Evolutionary conservation across 2,797 vertebrate genomes (phyloP).

Genomic region (Karalla daura): DNA sequence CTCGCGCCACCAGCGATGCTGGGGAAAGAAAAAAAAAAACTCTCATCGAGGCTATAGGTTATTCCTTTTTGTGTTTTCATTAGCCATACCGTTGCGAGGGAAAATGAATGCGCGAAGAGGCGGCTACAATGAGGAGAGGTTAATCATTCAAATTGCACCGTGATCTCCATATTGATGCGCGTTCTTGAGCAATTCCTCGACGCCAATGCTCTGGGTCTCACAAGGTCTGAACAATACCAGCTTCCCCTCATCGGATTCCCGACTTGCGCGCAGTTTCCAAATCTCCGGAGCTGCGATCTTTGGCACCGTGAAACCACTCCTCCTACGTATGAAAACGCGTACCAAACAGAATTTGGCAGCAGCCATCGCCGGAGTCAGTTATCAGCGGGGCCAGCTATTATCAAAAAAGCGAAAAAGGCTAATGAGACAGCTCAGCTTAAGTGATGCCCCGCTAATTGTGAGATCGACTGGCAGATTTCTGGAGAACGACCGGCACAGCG

Average conservation of each 20-base stretch:
- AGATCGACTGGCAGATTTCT: no score
- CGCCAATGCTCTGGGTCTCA: conserved; percentile 20
- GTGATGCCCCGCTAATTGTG: no score
- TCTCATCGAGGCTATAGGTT: conserved; percentile 18
- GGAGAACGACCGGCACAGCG: no score
- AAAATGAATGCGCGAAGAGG: conserved; percentile 10
- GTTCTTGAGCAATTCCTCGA: conserved; percentile 10
- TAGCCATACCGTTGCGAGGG: conserved; percentile 4
- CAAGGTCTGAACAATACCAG: neutral
- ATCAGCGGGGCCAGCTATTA: no score
- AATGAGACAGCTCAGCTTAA: no score
- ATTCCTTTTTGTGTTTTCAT: conserved; percentile 3
- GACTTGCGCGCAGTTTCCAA: neutral
- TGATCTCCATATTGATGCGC: conserved; percentile 6
- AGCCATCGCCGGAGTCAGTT: no score
- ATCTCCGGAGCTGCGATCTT: neutral
- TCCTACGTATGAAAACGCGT: no score
- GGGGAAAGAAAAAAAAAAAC: conserved; percentile 7
- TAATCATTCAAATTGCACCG: conserved; percentile 56
- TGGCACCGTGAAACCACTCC: neutral
- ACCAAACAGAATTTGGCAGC: no score
- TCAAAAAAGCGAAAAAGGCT: no score
- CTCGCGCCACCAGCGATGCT: conserved; percentile 18
- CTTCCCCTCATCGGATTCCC: neutral
- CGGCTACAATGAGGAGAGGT: conserved; percentile 26